phyloP scores from a whole-genome alignment of 2,113 vertebrate species.

The Bungarus multicinctus region DNA sequence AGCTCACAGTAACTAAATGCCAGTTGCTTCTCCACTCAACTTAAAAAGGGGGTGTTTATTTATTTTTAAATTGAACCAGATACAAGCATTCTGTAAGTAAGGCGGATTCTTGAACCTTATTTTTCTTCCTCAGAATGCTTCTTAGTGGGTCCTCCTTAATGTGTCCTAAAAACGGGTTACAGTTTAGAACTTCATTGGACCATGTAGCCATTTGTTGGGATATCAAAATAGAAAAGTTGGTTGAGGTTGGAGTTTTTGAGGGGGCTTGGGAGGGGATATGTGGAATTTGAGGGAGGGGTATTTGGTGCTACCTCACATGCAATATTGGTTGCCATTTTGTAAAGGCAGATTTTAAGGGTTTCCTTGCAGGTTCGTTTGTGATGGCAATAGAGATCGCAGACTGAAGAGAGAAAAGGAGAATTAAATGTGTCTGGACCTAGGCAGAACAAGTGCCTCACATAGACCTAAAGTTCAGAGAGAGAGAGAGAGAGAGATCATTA shows the following conservation, averaged over 20 bases:
- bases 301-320: not conserved
- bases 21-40: not conserved
- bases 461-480: not conserved
- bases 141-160: not conserved
- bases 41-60: not conserved
- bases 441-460: not conserved
- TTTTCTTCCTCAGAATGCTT: not conserved
- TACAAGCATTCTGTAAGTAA: not conserved
- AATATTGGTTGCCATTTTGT: not conserved
- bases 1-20: not conserved
- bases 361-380: not conserved
- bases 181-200: not conserved
- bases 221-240: not conserved
- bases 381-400: accelerated
- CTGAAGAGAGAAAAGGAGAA: not conserved
- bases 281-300: not conserved
- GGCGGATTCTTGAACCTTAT: not conserved
- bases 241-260: not conserved
- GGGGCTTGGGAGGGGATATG: not conserved
- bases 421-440: not conserved
- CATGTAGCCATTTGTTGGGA: not conserved
- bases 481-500: no score
- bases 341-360: not conserved
- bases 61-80: not conserved
- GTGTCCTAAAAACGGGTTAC: not conserved